Percentiles rank a stretch among this genome's conserved stretches.
Evolutionary conservation across 2,888 invertebrate genomes (phyloP).

Genomic region (Odontothrips loti): DNA sequence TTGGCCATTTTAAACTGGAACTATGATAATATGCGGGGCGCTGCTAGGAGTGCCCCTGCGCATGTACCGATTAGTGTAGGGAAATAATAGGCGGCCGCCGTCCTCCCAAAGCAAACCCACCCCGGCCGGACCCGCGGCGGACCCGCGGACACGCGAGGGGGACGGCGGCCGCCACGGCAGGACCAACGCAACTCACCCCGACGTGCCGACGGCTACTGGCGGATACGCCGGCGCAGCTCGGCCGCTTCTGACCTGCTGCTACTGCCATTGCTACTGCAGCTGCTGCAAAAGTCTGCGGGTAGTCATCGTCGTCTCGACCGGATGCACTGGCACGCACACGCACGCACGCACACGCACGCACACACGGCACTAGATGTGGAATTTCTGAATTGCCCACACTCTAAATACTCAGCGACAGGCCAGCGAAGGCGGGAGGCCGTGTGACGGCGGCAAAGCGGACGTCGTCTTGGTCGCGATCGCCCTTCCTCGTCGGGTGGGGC

Average conservation of each 20-base stretch:
- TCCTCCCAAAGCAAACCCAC: neutral
- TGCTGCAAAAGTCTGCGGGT: neutral
- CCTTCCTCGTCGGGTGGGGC: too few species aligned
- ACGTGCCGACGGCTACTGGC: neutral
- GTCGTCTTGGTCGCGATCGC: too few species aligned
- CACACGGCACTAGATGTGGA: neutral
- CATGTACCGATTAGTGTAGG: slow-evolving; percentile 7
- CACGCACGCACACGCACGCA: neutral
- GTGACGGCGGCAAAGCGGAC: too few species aligned
- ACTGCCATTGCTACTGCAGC: neutral
- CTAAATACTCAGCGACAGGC: neutral
- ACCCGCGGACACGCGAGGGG: neutral
- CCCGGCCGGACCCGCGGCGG: neutral
- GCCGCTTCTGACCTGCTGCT: too few species aligned
- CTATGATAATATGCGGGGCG: slow-evolving; percentile 13
- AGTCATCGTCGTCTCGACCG: too few species aligned
- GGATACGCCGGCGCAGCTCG: neutral
- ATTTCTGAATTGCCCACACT: slow-evolving; percentile 6
- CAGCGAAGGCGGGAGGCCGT: too few species aligned
- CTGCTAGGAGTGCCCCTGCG: neutral
- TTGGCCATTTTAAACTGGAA: slow-evolving; percentile 9
- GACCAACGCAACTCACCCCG: neutral
- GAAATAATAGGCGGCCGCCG: neutral
- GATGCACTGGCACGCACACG: neutral
- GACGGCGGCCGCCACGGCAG: neutral